These are phyloP conservation scores for Erythrocercus mccallii DNA, from an alignment of 2,113 vertebrate genomes.

Conservation along the genomic window DNA sequence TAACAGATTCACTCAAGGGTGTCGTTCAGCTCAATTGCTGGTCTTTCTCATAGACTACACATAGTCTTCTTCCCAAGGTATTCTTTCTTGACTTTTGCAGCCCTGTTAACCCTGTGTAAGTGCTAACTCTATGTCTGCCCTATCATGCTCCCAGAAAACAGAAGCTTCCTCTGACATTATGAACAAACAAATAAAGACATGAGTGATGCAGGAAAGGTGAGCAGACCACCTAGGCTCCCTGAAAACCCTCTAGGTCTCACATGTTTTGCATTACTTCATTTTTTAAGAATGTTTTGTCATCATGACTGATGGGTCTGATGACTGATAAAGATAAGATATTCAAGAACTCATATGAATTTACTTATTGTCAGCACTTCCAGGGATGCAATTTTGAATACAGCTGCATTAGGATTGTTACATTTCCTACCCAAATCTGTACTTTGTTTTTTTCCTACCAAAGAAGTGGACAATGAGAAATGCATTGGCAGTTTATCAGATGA, in stretches of 20 bases:
- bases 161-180: not conserved
- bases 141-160: not conserved
- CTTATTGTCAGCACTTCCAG: not conserved
- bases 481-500: not conserved
- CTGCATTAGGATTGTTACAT: not conserved
- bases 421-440: not conserved
- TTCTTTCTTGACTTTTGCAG: not conserved
- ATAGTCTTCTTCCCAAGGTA: not conserved
- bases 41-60: not conserved
- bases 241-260: not conserved
- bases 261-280: not conserved
- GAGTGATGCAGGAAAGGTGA: not conserved
- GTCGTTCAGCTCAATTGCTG: not conserved
- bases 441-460: not conserved
- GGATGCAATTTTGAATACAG: not conserved
- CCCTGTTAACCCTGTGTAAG: not conserved
- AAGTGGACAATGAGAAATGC: not conserved
- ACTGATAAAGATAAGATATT: not conserved
- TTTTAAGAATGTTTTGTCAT: constrained; percentile 16
- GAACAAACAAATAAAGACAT: not conserved
- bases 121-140: not conserved
- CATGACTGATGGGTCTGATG: not conserved
- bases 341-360: not conserved
- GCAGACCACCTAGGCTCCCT: not conserved
- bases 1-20: not conserved